Percentiles rank a stretch among this genome's conserved stretches.
Evolutionary conservation across 30 jellyfish, hydroid and myxozoan species (phyloP).

Genomic region (Nemopilema nomurai): DNA sequence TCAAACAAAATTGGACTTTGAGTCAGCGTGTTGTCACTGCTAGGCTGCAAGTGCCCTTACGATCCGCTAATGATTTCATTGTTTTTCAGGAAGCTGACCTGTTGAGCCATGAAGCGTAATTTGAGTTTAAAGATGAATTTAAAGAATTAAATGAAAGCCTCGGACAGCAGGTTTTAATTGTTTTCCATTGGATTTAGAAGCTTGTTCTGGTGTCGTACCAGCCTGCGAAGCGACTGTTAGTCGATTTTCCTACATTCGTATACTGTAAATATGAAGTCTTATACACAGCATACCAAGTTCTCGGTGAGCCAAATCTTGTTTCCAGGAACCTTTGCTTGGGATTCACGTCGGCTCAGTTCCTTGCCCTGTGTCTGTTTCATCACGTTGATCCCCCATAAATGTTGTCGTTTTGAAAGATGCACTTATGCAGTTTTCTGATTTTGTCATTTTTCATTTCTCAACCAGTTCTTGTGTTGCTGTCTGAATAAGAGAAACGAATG

Average conservation of each 20-base stretch:
- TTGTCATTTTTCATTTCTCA: no score
- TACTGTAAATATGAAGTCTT: background rate
- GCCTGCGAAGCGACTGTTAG: background rate
- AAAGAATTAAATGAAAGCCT: constrained; percentile 27
- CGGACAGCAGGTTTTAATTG: constrained; percentile 26
- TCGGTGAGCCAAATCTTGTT: background rate
- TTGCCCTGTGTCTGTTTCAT: no score
- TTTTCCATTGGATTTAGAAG: constrained; percentile 28
- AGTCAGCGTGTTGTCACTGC: background rate
- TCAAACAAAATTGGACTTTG: background rate
- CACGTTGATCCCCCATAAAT: no score
- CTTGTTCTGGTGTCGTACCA: constrained; percentile 18
- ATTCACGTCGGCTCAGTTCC: background rate
- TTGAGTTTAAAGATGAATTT: constrained; percentile 51
- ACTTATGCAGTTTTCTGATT: no score
- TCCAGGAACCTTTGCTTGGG: background rate
- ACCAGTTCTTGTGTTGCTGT: no score
- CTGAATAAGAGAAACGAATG: no score
- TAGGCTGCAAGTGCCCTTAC: background rate
- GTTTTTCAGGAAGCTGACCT: constrained; percentile 55
- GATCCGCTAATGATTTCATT: background rate
- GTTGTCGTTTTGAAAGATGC: no score
- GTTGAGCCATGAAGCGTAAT: constrained; percentile 7
- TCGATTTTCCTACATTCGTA: background rate
- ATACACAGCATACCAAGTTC: background rate